Base-by-base conservation (phyloP, 2,888 invertebrate species). In the Thereva unica region DNA sequence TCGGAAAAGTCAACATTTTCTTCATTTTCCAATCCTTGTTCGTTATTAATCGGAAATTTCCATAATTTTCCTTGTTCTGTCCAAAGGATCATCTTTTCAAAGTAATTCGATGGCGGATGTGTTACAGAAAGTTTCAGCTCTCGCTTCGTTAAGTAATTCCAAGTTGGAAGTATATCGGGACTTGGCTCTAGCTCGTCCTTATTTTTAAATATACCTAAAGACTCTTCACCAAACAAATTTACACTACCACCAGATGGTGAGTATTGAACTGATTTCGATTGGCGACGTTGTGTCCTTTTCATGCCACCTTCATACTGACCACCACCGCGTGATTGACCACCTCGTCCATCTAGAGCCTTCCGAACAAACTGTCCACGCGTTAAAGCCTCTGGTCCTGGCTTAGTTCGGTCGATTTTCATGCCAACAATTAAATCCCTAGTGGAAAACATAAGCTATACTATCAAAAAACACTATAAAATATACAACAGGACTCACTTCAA, bases 11-110 rank as follows among this genome's bases (percentile, higher is more conserved):
- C 89, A 0, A 88, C 87, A 9, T 85, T 82, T 69, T 87, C 85
- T 72, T 88, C 87, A 64, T 87, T 87, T 69, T 82, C 82, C 76
- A 91, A 77, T 63, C 89, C 97, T 85, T 93, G 92, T 82, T 99
- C 98, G 83, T 99, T 99, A 79, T 99, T 86, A 70, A 99, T 95
- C 1, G 99, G 99, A 78, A 97, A 99, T 71, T 89, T 88, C 98
- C 98, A 99, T 9, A 97, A 80, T 82, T 95, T 97, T 49, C 95
- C 95, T 78, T 95, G 89, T 65, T 95, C 88, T 0, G 98, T 98
- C 97, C 96, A 97, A 61, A 87, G 78, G 54, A 93, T 91, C 89
- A 96, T 90, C 82, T 98, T 94, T 79, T 98, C 91, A 79, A 93
- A 97, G 75, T 90, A 90, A 82, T 97, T 98, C 6, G 84, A 78